Percentiles rank a stretch among this genome's conserved stretches.
These are phyloP conservation scores for Parotocinclus haroldoi DNA, from an alignment of 2,797 vertebrate species.

Conservation along the genomic window DNA sequence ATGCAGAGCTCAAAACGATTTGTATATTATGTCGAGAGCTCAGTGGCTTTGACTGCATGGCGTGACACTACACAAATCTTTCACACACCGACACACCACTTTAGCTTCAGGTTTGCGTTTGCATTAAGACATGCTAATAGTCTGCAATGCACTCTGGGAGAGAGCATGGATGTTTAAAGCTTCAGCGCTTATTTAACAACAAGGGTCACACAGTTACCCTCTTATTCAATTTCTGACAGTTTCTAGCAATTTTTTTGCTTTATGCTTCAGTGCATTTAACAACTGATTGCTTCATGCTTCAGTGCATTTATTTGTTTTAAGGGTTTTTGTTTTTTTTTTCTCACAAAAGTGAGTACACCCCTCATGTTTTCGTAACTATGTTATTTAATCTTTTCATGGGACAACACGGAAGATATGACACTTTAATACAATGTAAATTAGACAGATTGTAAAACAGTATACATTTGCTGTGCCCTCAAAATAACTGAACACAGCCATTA, in stretches of 20 bases:
- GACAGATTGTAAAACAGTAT: too few relatives aligned
- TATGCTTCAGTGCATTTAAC: slow-evolving; percentile 14
- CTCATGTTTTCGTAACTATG: too few relatives aligned
- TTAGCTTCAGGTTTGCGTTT: not conserved
- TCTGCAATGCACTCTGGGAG: slow-evolving; percentile 19
- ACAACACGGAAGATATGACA: too few relatives aligned
- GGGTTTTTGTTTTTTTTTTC: too few relatives aligned
- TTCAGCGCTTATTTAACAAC: slow-evolving; percentile 49
- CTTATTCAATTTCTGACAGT: slow-evolving; percentile 20
- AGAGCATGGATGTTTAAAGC: slow-evolving; percentile 34
- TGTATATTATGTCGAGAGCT: not conserved
- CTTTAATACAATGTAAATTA: too few relatives aligned
- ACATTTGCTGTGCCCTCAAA: too few relatives aligned
- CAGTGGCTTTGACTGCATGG: slow-evolving; percentile 1
- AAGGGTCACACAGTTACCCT: slow-evolving; percentile 30
- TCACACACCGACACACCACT: not conserved
- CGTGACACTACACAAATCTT: too few relatives aligned
- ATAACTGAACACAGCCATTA: too few relatives aligned
- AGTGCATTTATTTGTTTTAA: too few relatives aligned
- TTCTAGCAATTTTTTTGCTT: slow-evolving; percentile 21
- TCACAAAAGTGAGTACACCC: too few relatives aligned
- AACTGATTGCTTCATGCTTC: too few relatives aligned
- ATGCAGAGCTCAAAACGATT: not conserved
- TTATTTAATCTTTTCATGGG: too few relatives aligned
- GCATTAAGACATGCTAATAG: not conserved